These are phyloP conservation scores for Bombyx huttoni DNA, from an alignment of 2,888 invertebrate genomes.

Conservation along the genomic window DNA sequence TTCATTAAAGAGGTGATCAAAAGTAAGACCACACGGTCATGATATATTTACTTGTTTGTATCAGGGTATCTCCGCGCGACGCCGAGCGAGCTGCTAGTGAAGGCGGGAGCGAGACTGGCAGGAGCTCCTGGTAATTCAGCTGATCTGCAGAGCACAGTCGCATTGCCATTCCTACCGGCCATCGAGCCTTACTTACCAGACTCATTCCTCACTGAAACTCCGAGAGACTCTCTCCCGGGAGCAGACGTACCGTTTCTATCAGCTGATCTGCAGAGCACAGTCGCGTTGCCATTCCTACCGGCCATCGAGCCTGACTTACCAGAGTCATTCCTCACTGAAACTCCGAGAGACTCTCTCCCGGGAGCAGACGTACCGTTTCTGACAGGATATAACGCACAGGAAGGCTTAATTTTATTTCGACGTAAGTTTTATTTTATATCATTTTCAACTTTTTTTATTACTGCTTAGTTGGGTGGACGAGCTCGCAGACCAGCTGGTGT, in stretches of 20 bases:
- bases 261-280: conserved; percentile 68
- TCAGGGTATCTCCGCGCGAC: conserved; percentile 71
- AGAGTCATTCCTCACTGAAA: conserved; percentile 67
- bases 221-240: conserved; percentile 57
- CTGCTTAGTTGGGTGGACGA: too few species aligned
- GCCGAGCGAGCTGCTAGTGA: conserved; percentile 71
- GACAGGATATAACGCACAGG: conserved; percentile 76
- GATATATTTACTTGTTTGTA: not conserved
- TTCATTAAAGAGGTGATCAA: too few species aligned
- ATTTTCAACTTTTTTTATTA: too few species aligned
- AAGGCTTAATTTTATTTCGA: conserved; percentile 75
- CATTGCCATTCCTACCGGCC: conserved; percentile 73
- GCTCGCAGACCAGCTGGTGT: too few species aligned
- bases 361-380: conserved; percentile 74
- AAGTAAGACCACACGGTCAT: too few species aligned
- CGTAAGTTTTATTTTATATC: conserved; percentile 40
- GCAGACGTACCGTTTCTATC: conserved; percentile 72
- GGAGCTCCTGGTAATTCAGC: conserved; percentile 41
- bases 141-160: conserved; percentile 72
- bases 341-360: conserved; percentile 57
- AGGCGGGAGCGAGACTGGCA: conserved; percentile 68
- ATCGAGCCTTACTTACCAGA: conserved; percentile 50
- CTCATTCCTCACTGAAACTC: conserved; percentile 70
- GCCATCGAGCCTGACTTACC: conserved; percentile 51
- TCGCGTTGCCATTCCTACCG: conserved; percentile 74